Base-by-base conservation (phyloP, 1,140 invertebrate genomes). In the Chlorops oryzae region DNA sequence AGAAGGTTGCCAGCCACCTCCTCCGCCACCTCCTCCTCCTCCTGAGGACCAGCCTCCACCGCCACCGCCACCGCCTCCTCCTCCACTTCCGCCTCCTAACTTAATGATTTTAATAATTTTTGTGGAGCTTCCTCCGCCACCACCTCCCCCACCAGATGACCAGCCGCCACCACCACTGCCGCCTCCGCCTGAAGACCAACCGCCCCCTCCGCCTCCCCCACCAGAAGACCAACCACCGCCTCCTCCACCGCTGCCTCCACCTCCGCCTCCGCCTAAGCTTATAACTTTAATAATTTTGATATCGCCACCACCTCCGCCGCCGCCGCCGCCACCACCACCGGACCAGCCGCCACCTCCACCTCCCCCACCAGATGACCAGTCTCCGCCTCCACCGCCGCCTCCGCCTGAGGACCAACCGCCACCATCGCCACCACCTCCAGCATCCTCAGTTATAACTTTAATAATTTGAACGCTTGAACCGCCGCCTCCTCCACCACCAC, bases 1-100 rank as follows among this genome's bases (percentile, higher is more conserved):
- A 21, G 65, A 55, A 40, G 65, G 62, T 50, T 67, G 64, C 65
- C 65, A 68, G 10, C 64, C 64, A 9, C 64, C 64, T 1, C 62
- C 62, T 12, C 58, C 57, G 6, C 57, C 57, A 56, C 50, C 40
- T 27, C 57, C 57, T 15, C 57, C 57, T 0, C 57, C 51, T 4
- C 52, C 50, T 10, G 34, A 38, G 25, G 46, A 49, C 38, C 38
- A 48, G 10, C 51, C 38, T 21, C 46, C 46, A 12, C 47, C 37
- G n/a, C 58, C 56, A 7, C 52, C 58, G 46, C 56, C 48, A 38
- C 55, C 44, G 35, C 25, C 57, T 51, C 61, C 62, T 22, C 57
- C 57, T 7, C 54, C 59, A 38, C 57, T 44, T 24, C 59, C 50
- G 35, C 27, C 58, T 56, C 50, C 44, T 18, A 52, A 32, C 35